Percentiles rank a stretch among this genome's conserved stretches.
Conservation (phyloP, 2,888 invertebrate genomes). For the Neoitamus cyanurus region DNA sequence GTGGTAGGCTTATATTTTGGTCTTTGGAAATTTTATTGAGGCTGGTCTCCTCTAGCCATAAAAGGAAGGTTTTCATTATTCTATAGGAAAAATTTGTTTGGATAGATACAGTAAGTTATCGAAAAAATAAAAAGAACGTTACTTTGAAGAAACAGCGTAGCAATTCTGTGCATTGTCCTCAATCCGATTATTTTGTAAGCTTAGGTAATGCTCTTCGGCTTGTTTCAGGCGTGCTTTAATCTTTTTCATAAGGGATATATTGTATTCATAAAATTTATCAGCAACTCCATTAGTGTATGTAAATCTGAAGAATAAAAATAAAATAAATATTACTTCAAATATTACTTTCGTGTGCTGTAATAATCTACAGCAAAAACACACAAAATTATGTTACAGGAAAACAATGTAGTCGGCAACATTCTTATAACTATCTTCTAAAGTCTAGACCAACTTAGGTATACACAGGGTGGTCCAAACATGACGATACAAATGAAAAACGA, state of each 20-base stretch:
- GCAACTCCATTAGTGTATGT: conserved; percentile 73
- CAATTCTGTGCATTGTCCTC: conserved; percentile 62
- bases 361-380: background rate
- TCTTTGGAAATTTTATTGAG: conserved; percentile 71
- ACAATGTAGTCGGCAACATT: background rate
- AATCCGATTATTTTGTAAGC: conserved; percentile 66
- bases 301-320: conserved; percentile 55
- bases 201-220: conserved; percentile 70
- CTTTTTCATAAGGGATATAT: conserved; percentile 76
- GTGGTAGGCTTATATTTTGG: conserved; percentile 71
- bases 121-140: conserved; percentile 46
- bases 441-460: no score
- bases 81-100: conserved; percentile 59
- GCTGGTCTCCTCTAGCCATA: conserved; percentile 84
- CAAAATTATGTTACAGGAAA: background rate
- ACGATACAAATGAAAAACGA: no score
- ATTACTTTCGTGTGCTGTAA: background rate
- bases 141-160: conserved; percentile 64
- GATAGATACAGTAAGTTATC: background rate
- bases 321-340: background rate
- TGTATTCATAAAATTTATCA: conserved; percentile 79
- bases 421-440: background rate
- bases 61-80: conserved; percentile 72
- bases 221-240: conserved; percentile 77
- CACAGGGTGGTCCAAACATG: no score